A percentile compares a stretch with the other conserved stretches of the same genome.
Conservation (phyloP, 2,113 vertebrate genomes). For the Collichthys lucidus region DNA sequence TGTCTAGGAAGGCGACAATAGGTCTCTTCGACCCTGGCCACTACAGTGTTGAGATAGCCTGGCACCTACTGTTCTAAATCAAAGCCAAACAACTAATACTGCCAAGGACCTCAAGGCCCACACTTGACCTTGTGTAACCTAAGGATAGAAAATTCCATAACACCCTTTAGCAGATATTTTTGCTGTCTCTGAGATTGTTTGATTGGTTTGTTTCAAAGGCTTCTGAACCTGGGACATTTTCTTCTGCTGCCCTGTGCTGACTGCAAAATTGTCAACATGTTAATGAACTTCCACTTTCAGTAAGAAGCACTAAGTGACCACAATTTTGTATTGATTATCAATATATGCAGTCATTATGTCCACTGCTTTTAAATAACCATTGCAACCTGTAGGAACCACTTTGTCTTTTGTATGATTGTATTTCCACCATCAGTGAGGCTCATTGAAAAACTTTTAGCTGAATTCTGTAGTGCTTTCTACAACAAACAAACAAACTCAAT, state of each 20-base stretch:
- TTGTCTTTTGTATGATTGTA: not conserved
- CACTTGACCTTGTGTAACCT: no score
- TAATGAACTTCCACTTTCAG: not conserved
- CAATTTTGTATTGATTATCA: not conserved
- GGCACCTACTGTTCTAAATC: no score
- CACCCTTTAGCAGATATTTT: no score
- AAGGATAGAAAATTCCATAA: no score
- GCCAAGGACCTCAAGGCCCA: no score
- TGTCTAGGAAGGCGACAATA: no score
- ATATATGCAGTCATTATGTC: not conserved
- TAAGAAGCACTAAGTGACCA: not conserved
- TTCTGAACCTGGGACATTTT: not conserved
- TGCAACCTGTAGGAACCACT: not conserved
- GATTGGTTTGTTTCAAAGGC: conserved; percentile 1
- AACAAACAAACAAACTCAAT: no score
- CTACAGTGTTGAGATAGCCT: no score
- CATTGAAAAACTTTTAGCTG: not conserved
- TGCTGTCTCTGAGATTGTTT: no score
- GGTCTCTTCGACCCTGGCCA: no score
- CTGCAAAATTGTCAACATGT: not conserved
- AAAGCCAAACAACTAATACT: no score
- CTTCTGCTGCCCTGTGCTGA: not conserved
- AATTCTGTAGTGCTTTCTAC: not conserved
- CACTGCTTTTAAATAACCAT: not conserved
- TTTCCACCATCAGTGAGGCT: not conserved